Conservation (phyloP, 2,797 vertebrate species). For the Sphenopsis melanotis region DNA sequence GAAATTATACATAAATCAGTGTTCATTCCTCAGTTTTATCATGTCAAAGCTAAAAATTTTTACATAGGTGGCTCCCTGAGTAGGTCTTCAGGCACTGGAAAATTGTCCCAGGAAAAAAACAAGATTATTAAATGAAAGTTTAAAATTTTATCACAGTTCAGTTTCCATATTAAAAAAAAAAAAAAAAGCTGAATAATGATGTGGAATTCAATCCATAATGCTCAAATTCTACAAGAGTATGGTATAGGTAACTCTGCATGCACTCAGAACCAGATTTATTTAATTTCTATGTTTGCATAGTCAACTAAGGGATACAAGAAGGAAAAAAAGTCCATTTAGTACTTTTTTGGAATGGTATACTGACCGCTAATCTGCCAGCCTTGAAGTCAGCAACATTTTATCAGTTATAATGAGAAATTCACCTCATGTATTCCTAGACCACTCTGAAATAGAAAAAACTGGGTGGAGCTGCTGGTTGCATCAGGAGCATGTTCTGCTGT, state of each 20-base stretch:
- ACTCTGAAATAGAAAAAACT: neutral
- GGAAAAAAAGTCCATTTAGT: neutral
- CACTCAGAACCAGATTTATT: neutral
- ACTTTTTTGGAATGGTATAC: neutral
- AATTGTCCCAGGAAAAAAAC: fast-evolving
- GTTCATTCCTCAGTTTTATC: neutral
- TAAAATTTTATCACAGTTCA: neutral
- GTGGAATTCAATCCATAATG: neutral
- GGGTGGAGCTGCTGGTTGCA: fast-evolving
- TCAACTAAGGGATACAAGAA: neutral
- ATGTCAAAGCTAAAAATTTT: neutral
- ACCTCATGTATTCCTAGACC: neutral
- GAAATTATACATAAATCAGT: neutral
- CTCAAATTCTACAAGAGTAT: neutral
- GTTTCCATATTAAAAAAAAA: neutral
- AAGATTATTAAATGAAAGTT: neutral
- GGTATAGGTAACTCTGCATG: neutral
- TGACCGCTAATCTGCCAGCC: neutral
- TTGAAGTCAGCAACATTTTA: neutral
- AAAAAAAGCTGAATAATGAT: neutral
- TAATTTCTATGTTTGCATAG: neutral
- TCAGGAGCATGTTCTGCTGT: neutral
- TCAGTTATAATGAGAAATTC: neutral
- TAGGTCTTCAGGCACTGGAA: neutral
- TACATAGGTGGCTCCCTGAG: neutral